Percentiles rank a stretch among this genome's conserved stretches.
These are phyloP conservation scores for Nymphalis urticae DNA, from an alignment of 2,888 invertebrate species.

Conservation along the genomic window DNA sequence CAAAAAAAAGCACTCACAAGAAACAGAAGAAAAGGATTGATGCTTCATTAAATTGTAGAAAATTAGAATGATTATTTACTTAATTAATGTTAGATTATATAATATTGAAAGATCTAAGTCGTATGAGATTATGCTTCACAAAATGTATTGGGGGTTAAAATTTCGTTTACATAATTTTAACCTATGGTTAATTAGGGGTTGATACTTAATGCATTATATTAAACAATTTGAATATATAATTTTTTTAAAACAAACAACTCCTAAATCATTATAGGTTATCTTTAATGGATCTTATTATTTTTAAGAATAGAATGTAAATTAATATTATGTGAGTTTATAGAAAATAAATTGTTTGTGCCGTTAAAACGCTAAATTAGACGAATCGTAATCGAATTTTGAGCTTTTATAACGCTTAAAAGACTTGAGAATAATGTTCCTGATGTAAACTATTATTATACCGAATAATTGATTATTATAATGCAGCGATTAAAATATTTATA, in stretches of 20 bases:
- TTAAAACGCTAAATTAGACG: constrained; percentile 7
- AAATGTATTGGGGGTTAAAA: constrained; percentile 9
- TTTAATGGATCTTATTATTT: constrained; percentile 21
- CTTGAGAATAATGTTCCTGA: constrained; percentile 26
- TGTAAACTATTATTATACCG: constrained; percentile 5
- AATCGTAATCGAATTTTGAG: constrained; percentile 8
- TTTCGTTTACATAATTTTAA: constrained; percentile 12
- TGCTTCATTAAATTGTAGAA: constrained; percentile 29
- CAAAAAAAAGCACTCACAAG: constrained; percentile 50
- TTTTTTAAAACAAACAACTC: constrained; percentile 6
- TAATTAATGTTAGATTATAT: constrained; percentile 21
- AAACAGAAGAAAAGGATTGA: constrained; percentile 46
- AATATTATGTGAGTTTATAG: constrained; percentile 49
- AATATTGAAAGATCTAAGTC: constrained; percentile 30
- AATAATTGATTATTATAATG: constrained; percentile 33
- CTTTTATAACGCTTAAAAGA: constrained; percentile 20
- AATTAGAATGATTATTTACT: constrained; percentile 18
- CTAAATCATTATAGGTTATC: constrained; percentile 17
- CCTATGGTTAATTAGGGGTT: constrained; percentile 9
- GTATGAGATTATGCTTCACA: constrained; percentile 18
- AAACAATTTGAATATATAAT: neutral
- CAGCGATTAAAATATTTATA: too few species aligned
- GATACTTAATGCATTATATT: constrained; percentile 2
- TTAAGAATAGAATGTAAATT: constrained; percentile 39
- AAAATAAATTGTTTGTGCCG: constrained; percentile 16